Conservation (phyloP, 2,888 invertebrate genomes). For the Opisthograptis luteolata region DNA sequence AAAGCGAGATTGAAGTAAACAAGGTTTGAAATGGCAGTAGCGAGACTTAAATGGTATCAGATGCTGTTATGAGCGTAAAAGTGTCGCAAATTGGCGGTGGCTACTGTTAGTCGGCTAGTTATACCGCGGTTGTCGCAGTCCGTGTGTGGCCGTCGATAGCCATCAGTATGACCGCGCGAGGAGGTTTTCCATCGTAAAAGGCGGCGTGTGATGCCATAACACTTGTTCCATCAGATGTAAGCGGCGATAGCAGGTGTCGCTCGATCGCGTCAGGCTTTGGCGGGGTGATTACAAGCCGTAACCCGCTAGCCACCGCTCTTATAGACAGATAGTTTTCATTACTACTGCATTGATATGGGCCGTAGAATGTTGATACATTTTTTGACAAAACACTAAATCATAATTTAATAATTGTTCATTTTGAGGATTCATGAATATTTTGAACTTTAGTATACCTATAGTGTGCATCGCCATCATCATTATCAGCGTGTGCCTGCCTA, state of each 20-base stretch:
- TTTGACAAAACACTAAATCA: too few species aligned
- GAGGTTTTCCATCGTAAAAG: conserved; percentile 69
- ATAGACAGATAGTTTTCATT: conserved; percentile 16
- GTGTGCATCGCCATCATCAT: too few species aligned
- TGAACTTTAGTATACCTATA: too few species aligned
- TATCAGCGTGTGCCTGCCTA: too few species aligned
- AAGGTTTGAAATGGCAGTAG: conserved; percentile 50
- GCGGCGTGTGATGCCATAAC: conserved; percentile 72
- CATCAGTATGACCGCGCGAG: conserved; percentile 67
- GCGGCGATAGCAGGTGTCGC: conserved; percentile 56
- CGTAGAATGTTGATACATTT: not conserved
- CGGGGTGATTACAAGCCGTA: conserved; percentile 63
- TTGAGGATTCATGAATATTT: too few species aligned
- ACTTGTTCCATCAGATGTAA: conserved; percentile 73
- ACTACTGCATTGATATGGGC: conserved; percentile 9
- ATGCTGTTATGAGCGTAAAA: conserved; percentile 67
- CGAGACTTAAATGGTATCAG: conserved; percentile 59
- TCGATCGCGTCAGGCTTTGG: conserved; percentile 55
- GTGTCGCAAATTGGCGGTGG: conserved; percentile 70
- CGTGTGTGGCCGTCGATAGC: conserved; percentile 73
- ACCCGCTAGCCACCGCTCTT: conserved; percentile 44
- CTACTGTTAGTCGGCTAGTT: conserved; percentile 58
- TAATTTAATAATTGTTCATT: too few species aligned
- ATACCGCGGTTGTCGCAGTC: conserved; percentile 52
- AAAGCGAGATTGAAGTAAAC: conserved; percentile 50